These are phyloP conservation scores for Ylistrum balloti DNA, from an alignment of 1,140 invertebrate genomes.

Conservation along the genomic window DNA sequence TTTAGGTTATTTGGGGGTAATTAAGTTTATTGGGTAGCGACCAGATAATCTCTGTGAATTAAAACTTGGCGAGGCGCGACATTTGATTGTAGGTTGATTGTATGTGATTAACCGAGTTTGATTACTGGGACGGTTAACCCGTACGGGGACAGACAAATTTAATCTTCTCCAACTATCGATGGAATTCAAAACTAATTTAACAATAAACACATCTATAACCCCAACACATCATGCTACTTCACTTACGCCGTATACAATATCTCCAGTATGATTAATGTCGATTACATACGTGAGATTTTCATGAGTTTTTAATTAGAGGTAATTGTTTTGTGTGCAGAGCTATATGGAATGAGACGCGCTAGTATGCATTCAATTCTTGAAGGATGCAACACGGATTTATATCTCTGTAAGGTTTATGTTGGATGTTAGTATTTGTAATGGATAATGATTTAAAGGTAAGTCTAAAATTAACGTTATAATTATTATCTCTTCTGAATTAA, in stretches of 20 bases:
- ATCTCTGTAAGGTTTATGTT: background rate
- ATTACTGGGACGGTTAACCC: conserved; percentile 19
- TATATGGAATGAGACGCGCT: background rate
- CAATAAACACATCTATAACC: conserved; percentile 28
- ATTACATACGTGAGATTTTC: background rate
- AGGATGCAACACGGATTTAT: background rate
- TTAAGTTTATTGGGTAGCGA: conserved; percentile 34
- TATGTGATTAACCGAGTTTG: background rate
- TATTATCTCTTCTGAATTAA: no score
- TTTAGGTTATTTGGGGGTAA: conserved; percentile 28
- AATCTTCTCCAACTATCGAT: conserved; percentile 3
- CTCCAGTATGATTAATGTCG: background rate
- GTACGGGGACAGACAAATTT: conserved; percentile 24
- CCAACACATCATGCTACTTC: background rate
- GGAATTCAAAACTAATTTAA: conserved; percentile 40
- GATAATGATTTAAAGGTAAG: background rate
- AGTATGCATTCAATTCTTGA: background rate
- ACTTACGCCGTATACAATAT: background rate
- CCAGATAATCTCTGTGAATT: conserved; percentile 29
- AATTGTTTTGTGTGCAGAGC: background rate
- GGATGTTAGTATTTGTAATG: background rate
- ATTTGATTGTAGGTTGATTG: conserved; percentile 14
- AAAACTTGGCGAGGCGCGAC: conserved; percentile 23
- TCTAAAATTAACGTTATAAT: background rate
- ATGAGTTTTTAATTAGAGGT: conserved; percentile 21